Conservation (phyloP, 2,888 invertebrate genomes). For the Harpagoxenus sublaevis region DNA sequence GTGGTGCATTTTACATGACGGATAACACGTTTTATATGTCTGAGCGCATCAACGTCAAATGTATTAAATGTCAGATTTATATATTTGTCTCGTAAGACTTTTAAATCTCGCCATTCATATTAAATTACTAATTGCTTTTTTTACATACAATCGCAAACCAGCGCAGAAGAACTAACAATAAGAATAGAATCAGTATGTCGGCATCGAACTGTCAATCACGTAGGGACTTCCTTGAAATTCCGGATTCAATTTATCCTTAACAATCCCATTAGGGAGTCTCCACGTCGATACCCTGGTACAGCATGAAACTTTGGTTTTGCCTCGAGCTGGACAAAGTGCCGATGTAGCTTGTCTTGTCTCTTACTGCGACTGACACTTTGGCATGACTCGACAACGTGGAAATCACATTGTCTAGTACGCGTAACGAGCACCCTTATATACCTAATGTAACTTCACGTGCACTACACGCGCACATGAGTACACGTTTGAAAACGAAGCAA, state of each 20-base stretch:
- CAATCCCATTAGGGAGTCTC: slow-evolving; percentile 63
- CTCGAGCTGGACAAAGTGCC: slow-evolving; percentile 75
- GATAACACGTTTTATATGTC: neutral
- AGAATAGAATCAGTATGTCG: slow-evolving; percentile 2
- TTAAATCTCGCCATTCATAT: neutral
- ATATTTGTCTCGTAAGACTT: too few relatives aligned
- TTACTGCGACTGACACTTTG: slow-evolving; percentile 59
- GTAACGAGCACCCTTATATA: slow-evolving; percentile 62
- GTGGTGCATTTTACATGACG: neutral
- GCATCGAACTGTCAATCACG: slow-evolving; percentile 44
- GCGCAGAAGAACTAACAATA: neutral
- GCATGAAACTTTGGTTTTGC: slow-evolving; percentile 71
- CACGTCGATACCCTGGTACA: slow-evolving; percentile 32
- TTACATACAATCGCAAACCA: neutral
- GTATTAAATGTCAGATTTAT: neutral
- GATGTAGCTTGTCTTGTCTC: slow-evolving; percentile 56
- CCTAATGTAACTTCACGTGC: slow-evolving; percentile 16
- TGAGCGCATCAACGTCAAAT: neutral
- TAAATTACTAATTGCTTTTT: slow-evolving; percentile 6
- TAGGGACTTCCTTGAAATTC: slow-evolving; percentile 29
- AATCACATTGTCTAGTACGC: slow-evolving; percentile 60
- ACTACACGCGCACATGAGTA: neutral
- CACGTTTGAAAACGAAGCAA: neutral
- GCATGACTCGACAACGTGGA: slow-evolving; percentile 60
- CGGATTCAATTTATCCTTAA: slow-evolving; percentile 49